phyloP scores from a whole-genome alignment of 2,888 invertebrate genomes.

The Tipula unca region DNA sequence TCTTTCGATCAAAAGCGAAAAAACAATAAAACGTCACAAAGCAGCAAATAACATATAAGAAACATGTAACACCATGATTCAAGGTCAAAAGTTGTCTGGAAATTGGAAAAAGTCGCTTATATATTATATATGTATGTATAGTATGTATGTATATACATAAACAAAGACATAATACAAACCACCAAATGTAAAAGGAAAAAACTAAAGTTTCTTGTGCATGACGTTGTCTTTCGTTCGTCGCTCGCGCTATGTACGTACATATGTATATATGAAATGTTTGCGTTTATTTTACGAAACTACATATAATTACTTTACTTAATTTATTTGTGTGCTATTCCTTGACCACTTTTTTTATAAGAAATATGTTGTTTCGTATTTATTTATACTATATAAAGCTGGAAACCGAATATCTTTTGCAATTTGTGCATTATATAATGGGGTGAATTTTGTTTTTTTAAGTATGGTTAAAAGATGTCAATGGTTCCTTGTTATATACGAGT shows the following conservation, averaged over 20 bases:
- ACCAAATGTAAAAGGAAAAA: background rate
- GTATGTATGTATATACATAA: background rate
- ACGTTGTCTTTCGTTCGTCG: background rate
- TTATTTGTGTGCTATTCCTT: background rate
- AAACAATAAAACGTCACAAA: background rate
- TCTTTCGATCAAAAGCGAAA: background rate
- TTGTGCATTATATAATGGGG: background rate
- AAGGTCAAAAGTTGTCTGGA: conserved; percentile 2
- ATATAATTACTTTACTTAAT: background rate
- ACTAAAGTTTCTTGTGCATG: background rate
- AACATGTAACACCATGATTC: background rate
- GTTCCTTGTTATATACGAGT: background rate
- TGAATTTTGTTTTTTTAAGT: background rate
- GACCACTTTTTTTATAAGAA: background rate
- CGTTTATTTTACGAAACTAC: background rate
- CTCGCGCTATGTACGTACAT: background rate
- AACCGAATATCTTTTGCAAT: background rate
- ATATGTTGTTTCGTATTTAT: background rate
- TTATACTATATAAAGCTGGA: background rate
- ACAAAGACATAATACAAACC: background rate
- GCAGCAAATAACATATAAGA: background rate
- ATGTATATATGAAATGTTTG: background rate
- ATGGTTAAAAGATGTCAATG: background rate
- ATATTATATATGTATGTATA: no score
- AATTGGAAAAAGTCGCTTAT: background rate